Evolutionary conservation across 2,113 vertebrate genomes (phyloP).

Genomic region (Oryctolagus cuniculus): DNA sequence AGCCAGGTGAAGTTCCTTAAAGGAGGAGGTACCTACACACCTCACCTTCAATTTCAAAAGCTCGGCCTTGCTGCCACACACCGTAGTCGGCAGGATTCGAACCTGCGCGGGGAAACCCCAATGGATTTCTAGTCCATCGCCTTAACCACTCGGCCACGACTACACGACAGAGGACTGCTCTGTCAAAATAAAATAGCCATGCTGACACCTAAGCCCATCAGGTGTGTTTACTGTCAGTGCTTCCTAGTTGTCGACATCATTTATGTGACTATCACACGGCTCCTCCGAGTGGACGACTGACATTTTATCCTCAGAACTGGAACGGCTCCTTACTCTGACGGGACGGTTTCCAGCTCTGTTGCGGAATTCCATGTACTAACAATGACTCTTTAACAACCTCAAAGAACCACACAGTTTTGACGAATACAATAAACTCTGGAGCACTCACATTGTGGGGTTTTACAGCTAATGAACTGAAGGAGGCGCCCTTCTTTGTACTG

Average conservation of each 20-base stretch:
- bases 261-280: neutral
- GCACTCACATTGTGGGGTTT: neutral
- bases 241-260: neutral
- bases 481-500: no score
- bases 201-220: neutral
- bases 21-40: neutral
- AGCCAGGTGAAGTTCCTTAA: neutral
- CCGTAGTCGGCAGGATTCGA: constrained; percentile 97
- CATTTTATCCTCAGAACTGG: neutral
- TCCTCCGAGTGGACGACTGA: neutral
- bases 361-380: neutral
- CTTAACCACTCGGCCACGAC: constrained; percentile 93
- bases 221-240: no score
- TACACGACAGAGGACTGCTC: constrained; percentile 72
- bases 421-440: neutral
- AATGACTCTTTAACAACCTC: neutral
- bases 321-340: neutral
- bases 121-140: constrained; percentile 95
- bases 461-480: neutral
- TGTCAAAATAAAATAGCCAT: neutral
- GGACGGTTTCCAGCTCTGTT: neutral
- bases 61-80: neutral
- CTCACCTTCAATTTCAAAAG: neutral
- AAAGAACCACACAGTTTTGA: neutral
- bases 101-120: constrained; percentile 95